These are phyloP conservation scores for Apeltes quadracus DNA, from an alignment of 2,113 vertebrate species.

Conservation along the genomic window DNA sequence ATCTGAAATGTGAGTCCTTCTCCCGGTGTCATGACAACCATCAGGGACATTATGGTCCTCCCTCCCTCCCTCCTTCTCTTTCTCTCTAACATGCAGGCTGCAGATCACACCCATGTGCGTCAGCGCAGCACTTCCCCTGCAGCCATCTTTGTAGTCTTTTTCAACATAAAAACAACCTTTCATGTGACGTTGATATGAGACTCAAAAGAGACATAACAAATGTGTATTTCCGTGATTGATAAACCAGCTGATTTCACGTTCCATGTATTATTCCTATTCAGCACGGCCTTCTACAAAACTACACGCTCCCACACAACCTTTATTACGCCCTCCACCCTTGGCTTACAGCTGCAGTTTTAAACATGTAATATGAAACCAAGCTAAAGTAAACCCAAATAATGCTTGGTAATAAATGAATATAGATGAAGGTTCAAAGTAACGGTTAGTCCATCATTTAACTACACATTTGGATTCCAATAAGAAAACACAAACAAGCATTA, in stretches of 20 bases:
- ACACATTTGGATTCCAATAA: neutral
- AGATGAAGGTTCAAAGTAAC: too few species aligned
- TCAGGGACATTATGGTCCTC: slow-evolving; percentile 50
- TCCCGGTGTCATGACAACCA: slow-evolving; percentile 52
- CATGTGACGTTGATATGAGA: too few species aligned
- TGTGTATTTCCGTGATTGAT: neutral
- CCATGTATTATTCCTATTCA: neutral
- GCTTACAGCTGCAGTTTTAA: neutral
- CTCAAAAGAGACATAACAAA: neutral
- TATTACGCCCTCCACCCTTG: neutral
- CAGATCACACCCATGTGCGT: slow-evolving; percentile 71
- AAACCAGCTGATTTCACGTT: neutral
- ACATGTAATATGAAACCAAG: neutral
- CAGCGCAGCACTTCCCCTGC: slow-evolving; percentile 37
- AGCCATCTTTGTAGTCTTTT: neutral
- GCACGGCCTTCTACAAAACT: neutral
- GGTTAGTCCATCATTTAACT: neutral
- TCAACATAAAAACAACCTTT: too few species aligned
- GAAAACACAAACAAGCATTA: neutral
- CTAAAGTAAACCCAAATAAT: neutral
- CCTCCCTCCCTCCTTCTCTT: slow-evolving; percentile 14
- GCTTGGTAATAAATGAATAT: neutral
- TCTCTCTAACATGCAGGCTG: slow-evolving; percentile 60
- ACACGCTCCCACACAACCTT: neutral
- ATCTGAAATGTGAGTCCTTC: slow-evolving; percentile 39